These are phyloP conservation scores for Melanargia galathea DNA, from an alignment of 2,888 invertebrate genomes.

Conservation along the genomic window DNA sequence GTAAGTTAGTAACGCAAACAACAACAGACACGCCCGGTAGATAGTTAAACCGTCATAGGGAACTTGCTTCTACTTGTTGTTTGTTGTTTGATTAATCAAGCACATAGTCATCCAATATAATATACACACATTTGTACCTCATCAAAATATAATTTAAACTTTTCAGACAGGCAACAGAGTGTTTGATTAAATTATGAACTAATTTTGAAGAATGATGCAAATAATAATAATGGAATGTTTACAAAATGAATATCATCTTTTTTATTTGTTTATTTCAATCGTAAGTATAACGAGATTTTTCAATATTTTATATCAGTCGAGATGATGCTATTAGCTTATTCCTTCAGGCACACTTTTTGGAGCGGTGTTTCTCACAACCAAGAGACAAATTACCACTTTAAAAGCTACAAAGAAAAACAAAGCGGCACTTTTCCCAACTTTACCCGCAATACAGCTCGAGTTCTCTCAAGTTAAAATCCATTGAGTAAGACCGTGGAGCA, in stretches of 20 bases:
- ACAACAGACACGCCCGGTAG: conserved; percentile 3
- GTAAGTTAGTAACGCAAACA: conserved; percentile 6
- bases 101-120: not conserved
- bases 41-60: conserved; percentile 11
- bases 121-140: not conserved
- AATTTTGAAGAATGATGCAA: too few species aligned
- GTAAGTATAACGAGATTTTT: too few species aligned
- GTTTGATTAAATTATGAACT: too few species aligned
- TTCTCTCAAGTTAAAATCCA: conserved; percentile 25
- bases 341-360: not conserved
- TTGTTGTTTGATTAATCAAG: conserved; percentile 12
- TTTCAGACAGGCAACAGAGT: too few species aligned
- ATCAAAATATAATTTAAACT: too few species aligned
- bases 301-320: too few species aligned
- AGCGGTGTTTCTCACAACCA: conserved; percentile 1
- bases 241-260: too few species aligned
- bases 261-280: too few species aligned
- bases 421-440: conserved; percentile 15
- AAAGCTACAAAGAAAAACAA: conserved; percentile 17
- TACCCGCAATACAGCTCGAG: conserved; percentile 10
- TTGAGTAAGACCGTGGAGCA: too few species aligned
- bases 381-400: conserved; percentile 18
- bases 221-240: too few species aligned
- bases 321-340: too few species aligned
- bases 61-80: conserved; percentile 15